phyloP scores from a whole-genome alignment of 2,888 invertebrate species.

The Pachydiplax longipennis region DNA sequence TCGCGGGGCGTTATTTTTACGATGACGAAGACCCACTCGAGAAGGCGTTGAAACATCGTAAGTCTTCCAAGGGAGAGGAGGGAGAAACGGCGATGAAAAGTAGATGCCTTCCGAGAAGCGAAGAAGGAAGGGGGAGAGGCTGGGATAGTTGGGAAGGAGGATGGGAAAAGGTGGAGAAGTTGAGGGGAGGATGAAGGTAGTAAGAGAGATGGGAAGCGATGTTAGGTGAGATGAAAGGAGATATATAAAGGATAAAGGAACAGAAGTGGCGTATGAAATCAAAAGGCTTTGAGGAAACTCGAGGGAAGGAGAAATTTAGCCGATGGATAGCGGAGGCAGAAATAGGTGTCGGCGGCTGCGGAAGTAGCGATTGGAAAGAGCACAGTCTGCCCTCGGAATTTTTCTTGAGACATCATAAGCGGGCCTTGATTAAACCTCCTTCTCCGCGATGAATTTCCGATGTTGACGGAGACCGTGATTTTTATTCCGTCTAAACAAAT shows the following conservation, averaged over 20 bases:
- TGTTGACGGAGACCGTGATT: not conserved
- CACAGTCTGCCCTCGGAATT: slow-evolving; percentile 3
- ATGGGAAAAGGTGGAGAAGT: not conserved
- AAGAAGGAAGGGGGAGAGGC: not conserved
- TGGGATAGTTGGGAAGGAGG: not conserved
- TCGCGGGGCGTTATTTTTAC: slow-evolving; percentile 25
- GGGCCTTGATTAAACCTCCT: not conserved
- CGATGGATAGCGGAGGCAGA: not conserved
- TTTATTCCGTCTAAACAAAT: not conserved
- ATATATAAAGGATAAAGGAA: slow-evolving; percentile 5
- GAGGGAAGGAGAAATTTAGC: not conserved
- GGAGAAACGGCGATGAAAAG: slow-evolving; percentile 22
- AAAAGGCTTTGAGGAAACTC: slow-evolving; percentile 20
- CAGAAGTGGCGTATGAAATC: slow-evolving; percentile 10
- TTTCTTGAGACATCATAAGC: slow-evolving; percentile 19
- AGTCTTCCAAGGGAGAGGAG: not conserved
- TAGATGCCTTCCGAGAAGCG: slow-evolving; percentile 26
- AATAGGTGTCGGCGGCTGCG: slow-evolving; percentile 29
- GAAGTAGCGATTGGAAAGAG: slow-evolving; percentile 26
- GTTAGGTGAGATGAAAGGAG: slow-evolving; percentile 32
- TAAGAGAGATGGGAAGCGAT: not conserved
- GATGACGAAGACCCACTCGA: slow-evolving; percentile 42
- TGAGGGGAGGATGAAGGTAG: not conserved
- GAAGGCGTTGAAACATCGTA: slow-evolving; percentile 43
- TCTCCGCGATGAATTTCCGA: not conserved